phyloP scores from a whole-genome alignment of 2,888 invertebrate genomes.

The Lordiphosa fenestrarum region DNA sequence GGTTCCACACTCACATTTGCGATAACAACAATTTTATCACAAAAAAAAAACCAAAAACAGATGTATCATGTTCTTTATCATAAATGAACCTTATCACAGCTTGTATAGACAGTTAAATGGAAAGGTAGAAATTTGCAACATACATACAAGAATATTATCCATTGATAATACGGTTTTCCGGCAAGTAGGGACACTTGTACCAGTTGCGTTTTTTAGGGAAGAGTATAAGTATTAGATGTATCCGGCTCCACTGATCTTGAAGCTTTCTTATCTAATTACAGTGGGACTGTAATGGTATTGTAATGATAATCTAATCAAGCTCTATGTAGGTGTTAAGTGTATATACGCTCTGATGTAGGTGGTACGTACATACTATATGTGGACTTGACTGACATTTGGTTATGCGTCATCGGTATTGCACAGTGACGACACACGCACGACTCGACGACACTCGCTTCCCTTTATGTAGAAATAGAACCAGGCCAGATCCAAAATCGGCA shows the following conservation, averaged over 20 bases:
- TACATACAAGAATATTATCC: background rate
- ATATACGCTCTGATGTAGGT: slow-evolving; percentile 8
- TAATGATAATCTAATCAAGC: slow-evolving; percentile 25
- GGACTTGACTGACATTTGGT: slow-evolving; percentile 34
- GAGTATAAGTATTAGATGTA: background rate
- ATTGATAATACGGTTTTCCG: slow-evolving; percentile 8
- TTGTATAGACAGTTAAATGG: slow-evolving; percentile 46
- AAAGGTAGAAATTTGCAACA: slow-evolving; percentile 12
- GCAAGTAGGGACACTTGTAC: background rate
- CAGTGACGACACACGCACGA: slow-evolving; percentile 45
- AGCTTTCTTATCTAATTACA: no score
- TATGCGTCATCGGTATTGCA: slow-evolving; percentile 51
- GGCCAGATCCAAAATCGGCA: slow-evolving; percentile 36
- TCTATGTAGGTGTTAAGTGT: slow-evolving; percentile 27
- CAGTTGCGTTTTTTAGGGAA: no score
- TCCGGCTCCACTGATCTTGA: no score
- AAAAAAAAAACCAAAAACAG: slow-evolving; percentile 36
- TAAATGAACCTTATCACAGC: slow-evolving; percentile 59
- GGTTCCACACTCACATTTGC: slow-evolving; percentile 2
- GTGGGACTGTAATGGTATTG: slow-evolving; percentile 7
- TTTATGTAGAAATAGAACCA: slow-evolving; percentile 21
- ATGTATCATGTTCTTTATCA: slow-evolving; percentile 60
- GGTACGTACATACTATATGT: background rate
- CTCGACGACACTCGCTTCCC: slow-evolving; percentile 23
- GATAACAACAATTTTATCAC: slow-evolving; percentile 3